Conservation (phyloP, 2,888 invertebrate genomes). For the Onchidella celtica region DNA sequence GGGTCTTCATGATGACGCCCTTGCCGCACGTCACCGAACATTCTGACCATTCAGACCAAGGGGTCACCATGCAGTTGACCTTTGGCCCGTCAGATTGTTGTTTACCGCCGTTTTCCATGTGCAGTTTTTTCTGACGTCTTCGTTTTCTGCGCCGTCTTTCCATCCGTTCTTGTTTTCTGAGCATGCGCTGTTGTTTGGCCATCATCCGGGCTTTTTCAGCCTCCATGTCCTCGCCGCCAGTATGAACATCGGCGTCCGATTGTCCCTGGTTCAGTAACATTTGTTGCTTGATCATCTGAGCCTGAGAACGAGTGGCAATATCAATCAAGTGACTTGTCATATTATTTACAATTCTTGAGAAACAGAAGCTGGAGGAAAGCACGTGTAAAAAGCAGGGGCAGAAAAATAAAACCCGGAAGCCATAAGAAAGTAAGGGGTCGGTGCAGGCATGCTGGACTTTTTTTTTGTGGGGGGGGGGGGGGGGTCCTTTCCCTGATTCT, state of each 20-base stretch:
- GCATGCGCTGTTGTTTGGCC: slow-evolving; percentile 52
- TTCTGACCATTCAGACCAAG: slow-evolving; percentile 74
- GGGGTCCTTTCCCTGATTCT: too few species aligned
- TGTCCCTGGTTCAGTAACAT: slow-evolving; percentile 48
- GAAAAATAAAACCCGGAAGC: too few species aligned
- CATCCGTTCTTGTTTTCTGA: slow-evolving; percentile 59
- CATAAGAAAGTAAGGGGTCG: too few species aligned
- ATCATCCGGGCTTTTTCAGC: slow-evolving; percentile 16
- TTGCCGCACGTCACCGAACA: slow-evolving; percentile 76
- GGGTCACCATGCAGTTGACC: slow-evolving; percentile 74
- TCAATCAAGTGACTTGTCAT: too few species aligned
- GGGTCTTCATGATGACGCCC: slow-evolving; percentile 58
- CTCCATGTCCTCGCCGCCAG: not conserved
- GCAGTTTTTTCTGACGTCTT: slow-evolving; percentile 54
- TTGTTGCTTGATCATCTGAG: slow-evolving; percentile 42
- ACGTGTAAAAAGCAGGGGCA: too few species aligned
- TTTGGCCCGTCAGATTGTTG: slow-evolving; percentile 49
- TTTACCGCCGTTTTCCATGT: not conserved
- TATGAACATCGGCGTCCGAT: not conserved
- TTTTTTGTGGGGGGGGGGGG: too few species aligned
- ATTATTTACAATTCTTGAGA: too few species aligned
- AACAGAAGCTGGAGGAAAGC: too few species aligned
- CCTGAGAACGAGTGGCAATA: slow-evolving; percentile 17
- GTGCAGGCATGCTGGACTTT: too few species aligned
- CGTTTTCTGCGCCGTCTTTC: slow-evolving; percentile 53